Base-by-base conservation (phyloP, 2,888 invertebrate species). In the Rapana venosa region DNA sequence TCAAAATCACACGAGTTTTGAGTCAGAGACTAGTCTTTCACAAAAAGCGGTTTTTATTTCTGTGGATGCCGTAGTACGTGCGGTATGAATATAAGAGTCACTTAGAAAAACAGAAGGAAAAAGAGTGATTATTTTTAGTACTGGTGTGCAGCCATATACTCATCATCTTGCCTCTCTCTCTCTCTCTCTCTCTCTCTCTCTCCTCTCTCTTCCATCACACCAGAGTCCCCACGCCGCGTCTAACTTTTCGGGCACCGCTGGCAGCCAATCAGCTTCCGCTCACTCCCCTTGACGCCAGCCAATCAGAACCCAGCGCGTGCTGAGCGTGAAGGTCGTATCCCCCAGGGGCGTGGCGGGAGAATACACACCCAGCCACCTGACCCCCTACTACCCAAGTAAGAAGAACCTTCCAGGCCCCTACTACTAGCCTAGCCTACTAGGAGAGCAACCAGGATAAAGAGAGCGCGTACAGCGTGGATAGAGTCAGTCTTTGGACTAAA, bases 241-340 rank as follows among this genome's bases (percentile, higher is more conserved):
- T 58, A 6, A 36, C 83, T 6, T 30, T 87, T 6, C 30, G 6
- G 87, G 35, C 35, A 26, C 30, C n/a, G 30, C 35, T 20, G 26
- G 56, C 77, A 79, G 26, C 88, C 88, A 88, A 79, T 81, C 81
- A 88, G 32, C 79, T 30, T 26, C 11, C 36, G 26, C 58, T 1
- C 17, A 22, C 36, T 4, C 30, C 32, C 47, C 20, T 47, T n/a
- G 58, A n/a, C 77, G n/a, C 11, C 58, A 32, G 61, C 88, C 88
- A 88, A 81, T 88, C 79, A 88, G 58, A 58, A 47, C 8, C 32
- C 32, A 35, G 88, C 88, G 88, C 88, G 88, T 56, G 88, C 88
- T 66, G 74, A 35, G 74, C 66, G 36, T 87, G 70, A 87, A 87
- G 87, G 87, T 87, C 87, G 66, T 15, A 70, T 13, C 32, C 17